Conservation (phyloP, 2,113 vertebrate genomes). For the Sinocyclocheilus rhinocerous region DNA sequence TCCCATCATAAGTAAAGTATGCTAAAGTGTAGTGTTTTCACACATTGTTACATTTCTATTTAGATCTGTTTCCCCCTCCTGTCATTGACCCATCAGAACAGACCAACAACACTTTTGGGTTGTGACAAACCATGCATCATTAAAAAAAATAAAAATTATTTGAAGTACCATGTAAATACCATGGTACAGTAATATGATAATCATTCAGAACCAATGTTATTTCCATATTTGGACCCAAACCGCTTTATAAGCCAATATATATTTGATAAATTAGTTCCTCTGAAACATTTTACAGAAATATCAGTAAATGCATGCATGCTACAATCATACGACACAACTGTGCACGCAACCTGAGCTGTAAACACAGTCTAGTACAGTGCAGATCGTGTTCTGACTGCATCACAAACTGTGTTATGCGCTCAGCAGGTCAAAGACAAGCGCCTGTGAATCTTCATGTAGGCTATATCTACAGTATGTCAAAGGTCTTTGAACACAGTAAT, state of each 20-base stretch:
- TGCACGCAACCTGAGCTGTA: not conserved
- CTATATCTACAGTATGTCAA: not conserved
- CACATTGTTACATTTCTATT: too few species aligned
- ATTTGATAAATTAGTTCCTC: not conserved
- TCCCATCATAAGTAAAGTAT: too few species aligned
- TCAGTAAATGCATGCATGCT: not conserved
- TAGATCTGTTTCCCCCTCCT: too few species aligned
- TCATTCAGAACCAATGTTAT: not conserved
- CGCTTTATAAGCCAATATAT: not conserved
- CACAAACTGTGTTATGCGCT: not conserved
- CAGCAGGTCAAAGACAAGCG: not conserved
- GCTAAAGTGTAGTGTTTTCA: too few species aligned
- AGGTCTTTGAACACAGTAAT: slow-evolving; percentile 1
- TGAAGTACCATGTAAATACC: too few species aligned
- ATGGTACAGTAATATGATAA: not conserved
- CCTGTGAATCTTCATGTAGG: not conserved
- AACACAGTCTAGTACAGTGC: not conserved
- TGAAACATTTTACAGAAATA: not conserved
- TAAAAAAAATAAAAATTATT: too few species aligned
- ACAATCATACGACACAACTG: not conserved
- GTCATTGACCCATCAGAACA: too few species aligned
- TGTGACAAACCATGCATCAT: too few species aligned
- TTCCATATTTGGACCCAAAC: not conserved
- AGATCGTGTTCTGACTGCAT: not conserved
- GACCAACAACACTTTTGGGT: too few species aligned